Base-by-base conservation (phyloP, 2,888 invertebrate genomes). In the Pristionchus exspectatus region DNA sequence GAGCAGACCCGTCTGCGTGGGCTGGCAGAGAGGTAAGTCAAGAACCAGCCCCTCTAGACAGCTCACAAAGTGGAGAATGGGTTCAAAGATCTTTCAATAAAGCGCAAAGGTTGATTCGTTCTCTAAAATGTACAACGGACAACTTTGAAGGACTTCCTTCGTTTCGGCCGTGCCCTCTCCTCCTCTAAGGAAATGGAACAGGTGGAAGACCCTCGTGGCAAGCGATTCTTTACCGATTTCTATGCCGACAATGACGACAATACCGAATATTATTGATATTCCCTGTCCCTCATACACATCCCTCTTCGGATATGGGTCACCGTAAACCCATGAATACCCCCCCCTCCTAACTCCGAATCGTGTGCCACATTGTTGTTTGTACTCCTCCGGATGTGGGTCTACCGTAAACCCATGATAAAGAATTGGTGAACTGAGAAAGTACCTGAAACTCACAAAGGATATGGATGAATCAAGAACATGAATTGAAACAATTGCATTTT, bases 91-190 rank as follows among this genome's bases (percentile, higher is more conserved):
- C 44, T 50, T 5, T 3, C 44, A 3, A 44, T 5, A 44, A 50
- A 50, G 7, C 44, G 9, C 44, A 50, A 0, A 50, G 5, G 44
- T 50, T 50, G 9, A 7, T 50, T 50, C 44, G 44, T 50, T 50
- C 44, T 7, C 12, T 38, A 38, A 38, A 50, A 50, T 44, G 44
- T 44, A 50, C 5, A 38, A 7, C 12, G 9, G 9, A 50, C 3
- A 1, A 7, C 9, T 50, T 50, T 50, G 38, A 30, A 85, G 84
- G 84, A 85, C 50, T 85, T 85, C 12, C 84, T 85, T 10, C 84
- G 84, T 2, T 85, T 85, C 59, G 84, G 84, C 18, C 84, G 84
- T 21, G 7, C 50, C 3, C 74, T 30, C 30, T 44, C 63, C 63
- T 63, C 63, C 54, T 54, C 83, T 56, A 30, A 50, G 24, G 83